phyloP scores from a whole-genome alignment of 2,797 vertebrate genomes.

The Dicrostonyx torquatus region DNA sequence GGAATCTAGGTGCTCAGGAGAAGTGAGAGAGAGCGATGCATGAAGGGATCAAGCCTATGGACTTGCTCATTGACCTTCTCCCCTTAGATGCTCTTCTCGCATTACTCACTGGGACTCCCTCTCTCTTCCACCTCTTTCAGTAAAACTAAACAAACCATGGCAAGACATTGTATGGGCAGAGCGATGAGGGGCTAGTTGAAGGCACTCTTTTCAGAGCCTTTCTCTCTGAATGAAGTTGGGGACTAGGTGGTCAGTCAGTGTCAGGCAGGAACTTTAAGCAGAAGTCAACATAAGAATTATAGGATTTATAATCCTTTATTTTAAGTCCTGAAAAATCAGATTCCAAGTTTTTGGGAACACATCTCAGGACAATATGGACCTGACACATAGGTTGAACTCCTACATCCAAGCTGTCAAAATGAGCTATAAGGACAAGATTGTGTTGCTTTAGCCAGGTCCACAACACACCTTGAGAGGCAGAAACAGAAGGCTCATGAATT shows the following conservation, averaged over 20 bases:
- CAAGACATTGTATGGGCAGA: neutral
- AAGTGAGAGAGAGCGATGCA: too few relatives aligned
- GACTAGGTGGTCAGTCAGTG: neutral
- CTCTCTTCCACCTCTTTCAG: neutral
- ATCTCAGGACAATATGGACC: neutral
- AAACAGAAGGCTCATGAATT: neutral
- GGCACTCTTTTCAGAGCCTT: neutral
- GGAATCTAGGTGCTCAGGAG: neutral
- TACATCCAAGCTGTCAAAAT: neutral
- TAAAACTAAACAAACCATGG: neutral
- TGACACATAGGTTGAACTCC: neutral
- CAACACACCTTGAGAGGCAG: neutral
- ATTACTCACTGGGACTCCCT: neutral
- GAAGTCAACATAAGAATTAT: conserved; percentile 4
- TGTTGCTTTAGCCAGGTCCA: neutral
- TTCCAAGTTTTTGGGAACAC: neutral
- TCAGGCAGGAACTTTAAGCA: neutral
- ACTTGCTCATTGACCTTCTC: neutral
- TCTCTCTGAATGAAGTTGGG: neutral
- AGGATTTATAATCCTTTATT: neutral
- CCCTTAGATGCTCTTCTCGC: neutral
- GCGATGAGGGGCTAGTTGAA: neutral
- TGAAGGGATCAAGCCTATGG: neutral
- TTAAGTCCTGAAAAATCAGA: neutral
- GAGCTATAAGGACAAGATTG: neutral